Percentiles rank a stretch among this genome's conserved stretches.
These are phyloP conservation scores for Diuraphis noxia DNA, from an alignment of 1,140 invertebrate species.

Conservation along the genomic window DNA sequence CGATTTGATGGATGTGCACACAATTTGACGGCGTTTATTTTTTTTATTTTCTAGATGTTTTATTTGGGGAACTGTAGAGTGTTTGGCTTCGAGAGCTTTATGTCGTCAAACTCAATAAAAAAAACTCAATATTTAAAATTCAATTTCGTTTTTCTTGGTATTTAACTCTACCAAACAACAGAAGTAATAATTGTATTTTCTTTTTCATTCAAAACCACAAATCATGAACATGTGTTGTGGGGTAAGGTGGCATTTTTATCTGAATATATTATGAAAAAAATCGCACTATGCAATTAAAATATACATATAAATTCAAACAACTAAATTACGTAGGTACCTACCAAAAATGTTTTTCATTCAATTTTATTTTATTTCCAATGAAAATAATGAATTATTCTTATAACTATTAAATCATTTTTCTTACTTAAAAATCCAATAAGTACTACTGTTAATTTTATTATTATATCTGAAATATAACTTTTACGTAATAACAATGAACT, in stretches of 20 bases:
- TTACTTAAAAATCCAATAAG: neutral
- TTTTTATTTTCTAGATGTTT: neutral
- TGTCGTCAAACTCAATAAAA: neutral
- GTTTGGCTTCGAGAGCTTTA: constrained; percentile 6
- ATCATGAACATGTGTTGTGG: neutral
- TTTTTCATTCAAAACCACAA: neutral
- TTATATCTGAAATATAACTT: neutral
- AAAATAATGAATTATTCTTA: neutral
- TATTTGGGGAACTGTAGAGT: neutral
- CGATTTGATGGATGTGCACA: constrained; percentile 24
- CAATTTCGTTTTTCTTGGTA: neutral
- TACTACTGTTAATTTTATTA: too few species aligned
- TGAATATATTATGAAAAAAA: neutral
- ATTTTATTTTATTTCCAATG: neutral
- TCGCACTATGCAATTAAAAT: neutral
- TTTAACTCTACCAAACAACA: neutral
- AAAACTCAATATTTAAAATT: neutral
- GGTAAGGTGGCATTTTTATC: too few species aligned
- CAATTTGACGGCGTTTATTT: neutral
- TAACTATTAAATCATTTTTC: too few species aligned
- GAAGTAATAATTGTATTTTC: neutral
- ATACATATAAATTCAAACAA: neutral
- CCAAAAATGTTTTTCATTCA: neutral
- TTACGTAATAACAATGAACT: neutral
- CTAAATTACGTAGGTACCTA: neutral